phyloP scores from a whole-genome alignment of 2,797 vertebrate genomes.

The Toxotes lorentzi region DNA sequence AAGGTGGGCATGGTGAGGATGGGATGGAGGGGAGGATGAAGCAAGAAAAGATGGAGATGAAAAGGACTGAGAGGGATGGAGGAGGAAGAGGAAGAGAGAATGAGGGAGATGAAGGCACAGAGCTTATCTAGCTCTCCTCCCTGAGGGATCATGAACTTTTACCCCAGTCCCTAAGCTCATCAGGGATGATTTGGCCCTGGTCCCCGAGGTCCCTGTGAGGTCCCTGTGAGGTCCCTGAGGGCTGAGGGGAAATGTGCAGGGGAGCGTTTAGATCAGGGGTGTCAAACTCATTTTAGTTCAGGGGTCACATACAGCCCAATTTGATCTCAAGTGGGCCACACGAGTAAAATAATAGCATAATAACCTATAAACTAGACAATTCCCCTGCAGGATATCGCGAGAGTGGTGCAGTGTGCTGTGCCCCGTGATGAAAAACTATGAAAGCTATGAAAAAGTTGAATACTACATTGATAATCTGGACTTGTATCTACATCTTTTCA shows the following conservation, averaged over 20 bases:
- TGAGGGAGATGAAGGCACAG: neutral
- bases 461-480: no score
- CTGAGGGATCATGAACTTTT: conserved; percentile 50
- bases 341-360: no score
- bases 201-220: conserved; percentile 31
- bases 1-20: neutral
- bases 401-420: no score
- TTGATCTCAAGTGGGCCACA: no score
- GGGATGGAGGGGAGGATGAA: neutral
- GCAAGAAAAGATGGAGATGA: neutral
- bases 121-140: conserved; percentile 20
- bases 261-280: neutral
- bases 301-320: no score
- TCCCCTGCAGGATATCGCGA: no score
- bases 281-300: no score
- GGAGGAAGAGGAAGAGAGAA: no score
- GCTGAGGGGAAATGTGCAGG: conserved; percentile 17
- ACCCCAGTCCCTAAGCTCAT: conserved; percentile 67
- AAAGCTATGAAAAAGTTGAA: no score
- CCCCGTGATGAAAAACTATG: no score
- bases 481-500: no score
- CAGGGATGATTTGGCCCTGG: conserved; percentile 9
- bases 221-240: conserved; percentile 47
- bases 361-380: no score
- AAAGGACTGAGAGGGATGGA: neutral